Percentiles rank a stretch among this genome's conserved stretches.
phyloP scores from a whole-genome alignment of 2,113 vertebrate genomes.

The Pedionomus torquatus region DNA sequence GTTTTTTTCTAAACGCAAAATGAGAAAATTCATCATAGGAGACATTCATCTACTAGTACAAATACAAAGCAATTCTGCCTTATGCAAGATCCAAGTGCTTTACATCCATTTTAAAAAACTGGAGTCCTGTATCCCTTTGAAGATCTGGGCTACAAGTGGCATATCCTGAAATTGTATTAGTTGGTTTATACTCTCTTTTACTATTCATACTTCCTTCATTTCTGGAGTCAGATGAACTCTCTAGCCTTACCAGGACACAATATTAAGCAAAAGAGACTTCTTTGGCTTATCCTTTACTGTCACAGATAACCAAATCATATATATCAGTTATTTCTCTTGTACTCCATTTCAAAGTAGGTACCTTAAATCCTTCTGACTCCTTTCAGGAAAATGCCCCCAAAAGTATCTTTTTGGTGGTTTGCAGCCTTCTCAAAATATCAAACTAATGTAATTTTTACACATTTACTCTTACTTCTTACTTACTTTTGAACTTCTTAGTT shows the following conservation, averaged over 20 bases:
- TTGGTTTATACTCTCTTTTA: neutral
- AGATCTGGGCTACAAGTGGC: neutral
- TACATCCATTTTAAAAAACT: neutral
- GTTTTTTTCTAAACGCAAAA: neutral
- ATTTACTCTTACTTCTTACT: slow-evolving; percentile 26
- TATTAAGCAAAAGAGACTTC: neutral
- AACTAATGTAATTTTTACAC: neutral
- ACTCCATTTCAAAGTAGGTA: neutral
- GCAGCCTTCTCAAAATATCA: neutral
- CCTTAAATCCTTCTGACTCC: neutral
- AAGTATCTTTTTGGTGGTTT: neutral
- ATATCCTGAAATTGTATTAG: neutral
- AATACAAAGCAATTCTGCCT: neutral
- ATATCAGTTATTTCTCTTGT: neutral
- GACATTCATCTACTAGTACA: neutral
- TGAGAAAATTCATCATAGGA: neutral
- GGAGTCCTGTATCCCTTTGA: neutral
- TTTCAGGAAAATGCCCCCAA: neutral
- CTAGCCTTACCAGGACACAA: neutral
- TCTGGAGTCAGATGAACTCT: neutral
- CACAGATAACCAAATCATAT: neutral
- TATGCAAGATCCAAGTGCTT: neutral
- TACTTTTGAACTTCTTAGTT: too few relatives aligned
- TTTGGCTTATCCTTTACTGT: neutral
- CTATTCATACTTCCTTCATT: neutral